phyloP scores from a whole-genome alignment of 2,113 vertebrate genomes.

The Chamaea fasciata region DNA sequence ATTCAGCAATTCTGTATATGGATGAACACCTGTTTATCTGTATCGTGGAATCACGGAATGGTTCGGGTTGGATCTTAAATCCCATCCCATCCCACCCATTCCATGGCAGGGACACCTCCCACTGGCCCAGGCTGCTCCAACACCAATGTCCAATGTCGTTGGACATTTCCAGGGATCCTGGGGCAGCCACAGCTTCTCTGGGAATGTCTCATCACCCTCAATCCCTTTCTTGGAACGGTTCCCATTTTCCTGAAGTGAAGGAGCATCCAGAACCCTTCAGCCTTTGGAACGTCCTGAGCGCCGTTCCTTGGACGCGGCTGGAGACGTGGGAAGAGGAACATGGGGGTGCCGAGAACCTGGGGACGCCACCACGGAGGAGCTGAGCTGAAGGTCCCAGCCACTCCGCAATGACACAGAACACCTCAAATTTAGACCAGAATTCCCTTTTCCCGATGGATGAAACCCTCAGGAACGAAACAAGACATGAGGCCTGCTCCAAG shows the following conservation, averaged over 20 bases:
- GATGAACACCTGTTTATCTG: background rate
- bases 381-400: background rate
- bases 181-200: too few species aligned
- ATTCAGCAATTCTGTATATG: background rate
- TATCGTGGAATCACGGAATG: background rate
- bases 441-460: background rate
- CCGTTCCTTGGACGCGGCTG: rapidly evolving
- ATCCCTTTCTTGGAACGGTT: background rate
- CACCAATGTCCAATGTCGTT: too few species aligned
- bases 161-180: too few species aligned
- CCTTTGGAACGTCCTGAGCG: too few species aligned
- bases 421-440: background rate
- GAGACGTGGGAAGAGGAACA: background rate
- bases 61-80: too few species aligned
- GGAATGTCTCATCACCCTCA: background rate
- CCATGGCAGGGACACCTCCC: too few species aligned
- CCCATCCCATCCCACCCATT: too few species aligned
- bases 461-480: background rate
- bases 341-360: rapidly evolving
- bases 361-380: background rate
- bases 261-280: background rate
- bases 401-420: background rate
- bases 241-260: background rate
- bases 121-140: too few species aligned
- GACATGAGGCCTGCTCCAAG: background rate